These are phyloP conservation scores for Drosophila kikkawai DNA, from an alignment of 1,140 invertebrate species.

Conservation along the genomic window DNA sequence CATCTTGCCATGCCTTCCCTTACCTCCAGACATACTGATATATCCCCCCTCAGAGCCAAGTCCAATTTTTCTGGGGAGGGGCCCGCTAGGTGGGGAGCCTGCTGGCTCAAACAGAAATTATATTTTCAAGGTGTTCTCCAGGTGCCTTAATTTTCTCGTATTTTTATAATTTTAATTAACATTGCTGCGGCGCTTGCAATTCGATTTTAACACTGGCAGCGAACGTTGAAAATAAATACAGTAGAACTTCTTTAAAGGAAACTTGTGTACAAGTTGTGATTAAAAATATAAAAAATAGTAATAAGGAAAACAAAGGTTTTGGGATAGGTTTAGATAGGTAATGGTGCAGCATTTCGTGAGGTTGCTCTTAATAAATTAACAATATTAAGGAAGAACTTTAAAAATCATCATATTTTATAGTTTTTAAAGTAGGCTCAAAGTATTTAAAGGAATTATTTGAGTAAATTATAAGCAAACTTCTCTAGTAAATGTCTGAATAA, in stretches of 20 bases:
- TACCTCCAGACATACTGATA: neutral
- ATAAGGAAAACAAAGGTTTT: neutral
- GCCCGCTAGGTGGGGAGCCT: conserved; percentile 26
- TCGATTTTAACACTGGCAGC: conserved; percentile 51
- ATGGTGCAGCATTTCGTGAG: neutral
- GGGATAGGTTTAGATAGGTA: neutral
- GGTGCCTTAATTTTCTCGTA: conserved; percentile 50
- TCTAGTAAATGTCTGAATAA: neutral
- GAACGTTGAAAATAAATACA: conserved; percentile 3
- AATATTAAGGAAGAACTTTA: neutral
- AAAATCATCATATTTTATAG: neutral
- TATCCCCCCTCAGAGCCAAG: neutral
- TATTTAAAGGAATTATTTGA: no score
- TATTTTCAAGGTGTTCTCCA: conserved; percentile 82
- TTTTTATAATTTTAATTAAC: conserved; percentile 74
- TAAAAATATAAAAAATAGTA: neutral
- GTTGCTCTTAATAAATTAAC: neutral
- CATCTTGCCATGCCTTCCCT: conserved; percentile 9
- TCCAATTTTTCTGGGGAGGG: conserved; percentile 14
- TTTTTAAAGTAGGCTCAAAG: neutral
- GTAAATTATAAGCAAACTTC: no score
- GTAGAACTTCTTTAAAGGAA: neutral
- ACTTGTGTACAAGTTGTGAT: neutral
- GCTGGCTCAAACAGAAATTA: conserved; percentile 72
- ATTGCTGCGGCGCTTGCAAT: conserved; percentile 67